Evolutionary conservation across 1,140 invertebrate species (phyloP).

Genomic region (Asobara japonica): DNA sequence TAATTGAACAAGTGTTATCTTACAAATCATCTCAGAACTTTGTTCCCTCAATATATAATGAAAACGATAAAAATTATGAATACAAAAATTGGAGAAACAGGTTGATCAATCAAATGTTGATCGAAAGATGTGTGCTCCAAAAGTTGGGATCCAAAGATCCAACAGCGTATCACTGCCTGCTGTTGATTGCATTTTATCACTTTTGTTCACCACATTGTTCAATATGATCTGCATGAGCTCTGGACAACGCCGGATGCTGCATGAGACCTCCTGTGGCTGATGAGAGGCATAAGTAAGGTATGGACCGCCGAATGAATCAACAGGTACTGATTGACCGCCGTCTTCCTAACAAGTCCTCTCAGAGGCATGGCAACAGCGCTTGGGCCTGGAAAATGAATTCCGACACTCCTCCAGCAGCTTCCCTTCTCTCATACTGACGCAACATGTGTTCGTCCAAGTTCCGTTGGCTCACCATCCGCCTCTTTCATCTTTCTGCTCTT

Average conservation of each 20-base stretch:
- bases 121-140: no score
- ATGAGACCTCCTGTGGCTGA: conserved; percentile 75
- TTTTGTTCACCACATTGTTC: conserved; percentile 55
- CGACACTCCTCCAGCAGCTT: conserved; percentile 67
- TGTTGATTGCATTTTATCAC: no score
- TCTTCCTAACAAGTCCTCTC: conserved; percentile 66
- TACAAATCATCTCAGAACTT: no score
- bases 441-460: conserved; percentile 66
- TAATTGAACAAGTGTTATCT: no score
- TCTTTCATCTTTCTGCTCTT: conserved; percentile 67
- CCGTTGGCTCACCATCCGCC: conserved; percentile 62
- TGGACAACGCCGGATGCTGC: conserved; percentile 59
- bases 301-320: conserved; percentile 84
- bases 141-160: no score
- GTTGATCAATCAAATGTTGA: no score
- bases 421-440: conserved; percentile 60
- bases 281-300: conserved; percentile 81
- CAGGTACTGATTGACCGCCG: conserved; percentile 71
- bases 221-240: conserved; percentile 62
- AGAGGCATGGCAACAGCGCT: conserved; percentile 72
- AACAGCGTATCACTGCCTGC: no score
- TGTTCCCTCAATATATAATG: no score
- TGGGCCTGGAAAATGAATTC: conserved; percentile 69
- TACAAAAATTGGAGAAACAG: no score
- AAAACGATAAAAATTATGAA: no score